phyloP scores from a whole-genome alignment of 2,888 invertebrate genomes.

The Ornithoptera alexandrae region DNA sequence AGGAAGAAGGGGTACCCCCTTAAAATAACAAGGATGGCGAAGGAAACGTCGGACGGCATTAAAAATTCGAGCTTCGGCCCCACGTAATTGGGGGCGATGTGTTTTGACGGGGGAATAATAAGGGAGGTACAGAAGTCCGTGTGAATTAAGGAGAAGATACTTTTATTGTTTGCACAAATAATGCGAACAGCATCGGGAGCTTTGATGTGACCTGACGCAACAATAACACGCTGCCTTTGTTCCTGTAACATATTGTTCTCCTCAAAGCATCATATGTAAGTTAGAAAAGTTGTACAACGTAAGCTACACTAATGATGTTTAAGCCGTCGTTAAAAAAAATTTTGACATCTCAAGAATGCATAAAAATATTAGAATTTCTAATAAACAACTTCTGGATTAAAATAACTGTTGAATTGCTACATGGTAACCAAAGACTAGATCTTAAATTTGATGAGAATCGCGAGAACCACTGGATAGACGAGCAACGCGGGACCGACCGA shows the following conservation, averaged over 20 bases:
- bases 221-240: constrained; percentile 12
- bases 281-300: background rate
- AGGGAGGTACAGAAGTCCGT: constrained; percentile 38
- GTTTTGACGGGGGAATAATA: constrained; percentile 47
- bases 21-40: constrained; percentile 34
- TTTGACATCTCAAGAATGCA: background rate
- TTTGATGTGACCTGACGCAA: constrained; percentile 28
- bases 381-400: too few species aligned
- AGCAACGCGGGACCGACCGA: too few species aligned
- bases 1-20: constrained; percentile 10
- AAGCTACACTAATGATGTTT: background rate
- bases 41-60: constrained; percentile 43
- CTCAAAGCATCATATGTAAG: background rate
- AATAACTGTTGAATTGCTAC: too few species aligned
- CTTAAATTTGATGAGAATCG: too few species aligned
- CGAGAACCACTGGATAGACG: too few species aligned
- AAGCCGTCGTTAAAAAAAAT: background rate
- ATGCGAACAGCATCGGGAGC: constrained; percentile 42
- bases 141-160: constrained; percentile 38
- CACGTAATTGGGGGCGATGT: constrained; percentile 57
- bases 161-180: constrained; percentile 16
- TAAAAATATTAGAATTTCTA: too few species aligned
- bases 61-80: constrained; percentile 46
- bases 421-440: too few species aligned
- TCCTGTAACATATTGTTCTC: constrained; percentile 33